Conservation (phyloP, 2,797 vertebrate genomes). For the Poeciliopsis turneri region DNA sequence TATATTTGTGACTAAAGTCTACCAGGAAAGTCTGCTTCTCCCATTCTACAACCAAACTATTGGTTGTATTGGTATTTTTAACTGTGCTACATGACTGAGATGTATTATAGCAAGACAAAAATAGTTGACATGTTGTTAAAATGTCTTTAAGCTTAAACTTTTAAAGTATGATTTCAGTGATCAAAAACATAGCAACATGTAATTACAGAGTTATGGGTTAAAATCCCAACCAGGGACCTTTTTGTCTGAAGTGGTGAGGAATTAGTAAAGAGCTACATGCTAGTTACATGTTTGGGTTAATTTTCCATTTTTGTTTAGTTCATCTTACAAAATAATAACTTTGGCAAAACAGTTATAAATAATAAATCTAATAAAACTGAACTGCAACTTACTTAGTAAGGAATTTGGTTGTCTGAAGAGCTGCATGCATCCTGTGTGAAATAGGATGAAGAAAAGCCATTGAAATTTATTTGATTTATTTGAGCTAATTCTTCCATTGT, state of each 20-base stretch:
- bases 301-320: not conserved
- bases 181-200: not conserved
- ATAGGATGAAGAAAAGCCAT: not conserved
- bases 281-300: not conserved
- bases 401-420: conserved; percentile 1
- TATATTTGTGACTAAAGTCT: not conserved
- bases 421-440: not conserved
- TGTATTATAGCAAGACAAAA: not conserved
- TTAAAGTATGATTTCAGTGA: not conserved
- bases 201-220: not conserved
- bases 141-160: not conserved
- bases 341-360: not conserved
- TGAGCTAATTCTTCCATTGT: not conserved
- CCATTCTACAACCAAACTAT: not conserved
- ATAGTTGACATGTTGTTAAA: not conserved
- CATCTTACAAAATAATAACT: not conserved
- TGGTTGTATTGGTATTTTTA: not conserved
- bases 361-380: not conserved
- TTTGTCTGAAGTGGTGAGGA: not conserved
- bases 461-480: not conserved
- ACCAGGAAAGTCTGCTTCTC: not conserved
- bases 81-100: not conserved
- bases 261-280: not conserved
- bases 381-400: too few species aligned
- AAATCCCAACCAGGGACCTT: not conserved